These are phyloP conservation scores for Manis pentadactyla DNA, from an alignment of 2,797 vertebrate species.

Conservation along the genomic window DNA sequence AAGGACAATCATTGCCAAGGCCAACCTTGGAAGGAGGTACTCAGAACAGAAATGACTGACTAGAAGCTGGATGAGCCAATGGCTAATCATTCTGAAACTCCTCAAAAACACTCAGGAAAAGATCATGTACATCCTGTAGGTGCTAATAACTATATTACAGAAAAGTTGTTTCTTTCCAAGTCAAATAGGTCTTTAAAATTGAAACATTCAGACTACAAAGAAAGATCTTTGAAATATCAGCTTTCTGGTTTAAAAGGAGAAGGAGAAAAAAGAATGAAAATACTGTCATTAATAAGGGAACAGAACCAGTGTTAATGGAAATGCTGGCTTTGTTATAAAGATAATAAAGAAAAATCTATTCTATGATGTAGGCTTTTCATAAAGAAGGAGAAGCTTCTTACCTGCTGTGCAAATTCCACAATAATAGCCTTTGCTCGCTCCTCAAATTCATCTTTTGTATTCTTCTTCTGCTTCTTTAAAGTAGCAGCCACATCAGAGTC, in stretches of 20 bases:
- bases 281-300: not conserved
- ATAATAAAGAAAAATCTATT: not conserved
- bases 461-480: constrained; percentile 99
- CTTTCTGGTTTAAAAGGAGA: not conserved
- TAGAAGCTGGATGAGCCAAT: not conserved
- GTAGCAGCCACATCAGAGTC: constrained; percentile 94
- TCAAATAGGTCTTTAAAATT: constrained; percentile 1
- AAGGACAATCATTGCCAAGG: constrained; percentile 38
- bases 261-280: not conserved
- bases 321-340: not conserved
- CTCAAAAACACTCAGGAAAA: not conserved
- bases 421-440: constrained; percentile 95
- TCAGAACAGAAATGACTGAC: not conserved
- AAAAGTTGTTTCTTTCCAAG: not conserved
- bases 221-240: not conserved
- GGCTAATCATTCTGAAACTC: not conserved
- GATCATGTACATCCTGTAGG: not conserved
- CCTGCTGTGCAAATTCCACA: constrained; percentile 98
- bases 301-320: not conserved
- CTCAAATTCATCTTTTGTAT: constrained; percentile 99
- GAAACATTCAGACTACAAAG: not conserved
- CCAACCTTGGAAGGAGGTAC: not conserved
- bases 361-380: not conserved
- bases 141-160: not conserved
- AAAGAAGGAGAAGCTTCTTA: constrained; percentile 75